phyloP scores from a whole-genome alignment of 2,113 vertebrate species.

The Thalassarche chlororhynchos region DNA sequence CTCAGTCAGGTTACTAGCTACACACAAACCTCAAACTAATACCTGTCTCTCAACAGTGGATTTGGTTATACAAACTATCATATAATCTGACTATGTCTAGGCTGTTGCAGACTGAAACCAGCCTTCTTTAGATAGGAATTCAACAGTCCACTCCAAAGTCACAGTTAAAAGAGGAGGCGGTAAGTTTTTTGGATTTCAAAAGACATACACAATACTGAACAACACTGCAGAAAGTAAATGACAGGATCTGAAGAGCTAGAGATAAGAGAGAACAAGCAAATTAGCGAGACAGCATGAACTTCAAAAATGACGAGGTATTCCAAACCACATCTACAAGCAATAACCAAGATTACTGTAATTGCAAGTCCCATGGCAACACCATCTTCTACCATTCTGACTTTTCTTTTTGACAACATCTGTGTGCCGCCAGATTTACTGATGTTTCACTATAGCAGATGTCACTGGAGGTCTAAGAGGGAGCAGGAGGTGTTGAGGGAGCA shows the following conservation, averaged over 20 bases:
- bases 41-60: not conserved
- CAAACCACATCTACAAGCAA: not conserved
- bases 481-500: not conserved
- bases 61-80: not conserved
- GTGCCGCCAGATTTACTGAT: not conserved
- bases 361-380: not conserved
- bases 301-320: not conserved
- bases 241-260: not conserved
- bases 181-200: not conserved
- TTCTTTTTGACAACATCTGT: not conserved
- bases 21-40: constrained; percentile 31
- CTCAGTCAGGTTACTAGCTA: constrained; percentile 11
- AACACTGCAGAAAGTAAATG: not conserved
- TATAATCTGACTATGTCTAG: not conserved
- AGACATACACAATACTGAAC: not conserved
- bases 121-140: not conserved
- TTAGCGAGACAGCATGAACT: not conserved
- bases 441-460: not conserved
- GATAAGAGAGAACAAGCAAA: not conserved
- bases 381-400: not conserved
- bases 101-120: not conserved
- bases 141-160: not conserved
- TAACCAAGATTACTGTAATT: not conserved
- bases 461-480: not conserved
- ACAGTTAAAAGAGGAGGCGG: not conserved